A percentile compares a stretch with the other conserved stretches of the same genome.
These are phyloP conservation scores for Sipha maydis DNA, from an alignment of 2,888 invertebrate genomes.

Conservation along the genomic window DNA sequence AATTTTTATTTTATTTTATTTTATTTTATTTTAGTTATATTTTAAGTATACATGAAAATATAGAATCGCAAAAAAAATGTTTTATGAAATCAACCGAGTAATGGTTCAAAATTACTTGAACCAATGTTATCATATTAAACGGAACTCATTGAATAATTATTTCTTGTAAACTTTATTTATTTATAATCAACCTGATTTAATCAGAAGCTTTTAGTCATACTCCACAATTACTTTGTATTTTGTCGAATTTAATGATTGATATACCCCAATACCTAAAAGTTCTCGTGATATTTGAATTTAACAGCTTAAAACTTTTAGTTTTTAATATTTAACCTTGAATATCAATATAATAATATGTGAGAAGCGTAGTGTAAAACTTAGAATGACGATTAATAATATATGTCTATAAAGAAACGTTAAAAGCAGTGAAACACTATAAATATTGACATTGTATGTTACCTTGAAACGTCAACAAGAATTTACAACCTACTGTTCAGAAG, in stretches of 20 bases:
- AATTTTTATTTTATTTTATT: too few species aligned
- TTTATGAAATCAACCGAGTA: too few species aligned
- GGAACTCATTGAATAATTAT: too few species aligned
- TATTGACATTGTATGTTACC: neutral
- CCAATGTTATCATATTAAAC: too few species aligned
- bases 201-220: neutral
- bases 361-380: neutral
- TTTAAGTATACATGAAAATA: too few species aligned
- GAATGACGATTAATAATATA: neutral
- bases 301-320: neutral
- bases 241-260: neutral
- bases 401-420: neutral
- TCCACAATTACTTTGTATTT: neutral
- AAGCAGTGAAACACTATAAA: neutral
- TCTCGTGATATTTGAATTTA: neutral
- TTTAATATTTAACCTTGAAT: constrained; percentile 9
- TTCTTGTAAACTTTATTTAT: neutral
- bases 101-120: too few species aligned
- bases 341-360: neutral
- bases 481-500: neutral
- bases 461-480: constrained; percentile 30
- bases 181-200: neutral
- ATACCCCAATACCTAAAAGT: neutral
- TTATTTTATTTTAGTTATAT: too few species aligned
- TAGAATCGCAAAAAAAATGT: too few species aligned